phyloP scores from a whole-genome alignment of 2,113 vertebrate genomes.

The Chlorodrepanis virens region DNA sequence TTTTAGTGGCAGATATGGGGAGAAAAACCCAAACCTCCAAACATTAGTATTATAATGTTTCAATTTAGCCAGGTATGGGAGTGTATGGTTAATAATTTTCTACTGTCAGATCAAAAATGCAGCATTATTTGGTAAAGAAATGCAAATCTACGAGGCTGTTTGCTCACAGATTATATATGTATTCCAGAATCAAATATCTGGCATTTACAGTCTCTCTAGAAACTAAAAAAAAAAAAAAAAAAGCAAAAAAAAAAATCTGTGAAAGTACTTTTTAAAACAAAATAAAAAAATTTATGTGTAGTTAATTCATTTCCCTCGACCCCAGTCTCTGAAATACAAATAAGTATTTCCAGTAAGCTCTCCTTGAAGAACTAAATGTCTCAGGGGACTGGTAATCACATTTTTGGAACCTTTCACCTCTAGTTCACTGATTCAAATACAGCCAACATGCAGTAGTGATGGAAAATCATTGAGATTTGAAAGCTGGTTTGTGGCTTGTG shows the following conservation, averaged over 20 bases:
- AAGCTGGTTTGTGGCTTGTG: conserved; percentile 10
- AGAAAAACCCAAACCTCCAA: fast-evolving
- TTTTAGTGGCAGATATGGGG: background rate
- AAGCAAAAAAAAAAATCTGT: background rate
- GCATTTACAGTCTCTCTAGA: background rate
- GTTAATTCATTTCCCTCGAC: background rate
- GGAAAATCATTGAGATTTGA: conserved; percentile 45
- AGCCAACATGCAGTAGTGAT: background rate
- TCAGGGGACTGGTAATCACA: background rate
- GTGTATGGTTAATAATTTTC: background rate
- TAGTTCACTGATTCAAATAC: conserved; percentile 24
- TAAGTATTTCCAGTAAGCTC: background rate
- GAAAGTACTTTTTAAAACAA: background rate
- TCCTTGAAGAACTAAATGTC: background rate
- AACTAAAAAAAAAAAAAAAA: background rate
- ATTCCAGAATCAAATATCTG: background rate
- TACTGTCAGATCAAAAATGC: background rate
- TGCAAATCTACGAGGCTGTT: background rate
- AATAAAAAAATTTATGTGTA: background rate
- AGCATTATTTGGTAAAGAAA: background rate
- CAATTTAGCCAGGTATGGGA: background rate
- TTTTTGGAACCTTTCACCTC: conserved; percentile 50
- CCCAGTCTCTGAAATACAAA: background rate
- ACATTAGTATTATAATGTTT: background rate
- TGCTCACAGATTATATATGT: background rate